phyloP scores from a whole-genome alignment of 2,113 vertebrate species.

The Muscicapa adusta region DNA sequence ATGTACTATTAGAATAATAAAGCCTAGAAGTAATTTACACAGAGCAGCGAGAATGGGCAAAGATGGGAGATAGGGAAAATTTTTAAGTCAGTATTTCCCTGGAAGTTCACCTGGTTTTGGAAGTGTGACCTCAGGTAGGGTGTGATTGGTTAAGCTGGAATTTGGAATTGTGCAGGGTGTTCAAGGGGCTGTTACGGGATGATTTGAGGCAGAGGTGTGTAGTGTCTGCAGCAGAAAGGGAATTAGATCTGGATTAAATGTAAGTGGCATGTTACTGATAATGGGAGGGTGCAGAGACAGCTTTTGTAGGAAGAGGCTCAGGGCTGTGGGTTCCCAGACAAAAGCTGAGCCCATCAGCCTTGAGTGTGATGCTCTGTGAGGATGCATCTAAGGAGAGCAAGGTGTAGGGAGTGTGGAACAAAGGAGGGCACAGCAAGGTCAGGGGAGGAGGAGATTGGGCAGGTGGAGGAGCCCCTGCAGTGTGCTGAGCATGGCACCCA shows the following conservation, averaged over 20 bases:
- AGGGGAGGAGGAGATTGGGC: neutral
- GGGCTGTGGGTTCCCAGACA: neutral
- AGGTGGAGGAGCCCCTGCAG: neutral
- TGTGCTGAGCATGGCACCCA: no score
- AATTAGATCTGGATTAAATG: neutral
- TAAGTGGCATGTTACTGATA: neutral
- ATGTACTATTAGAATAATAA: neutral
- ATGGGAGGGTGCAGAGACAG: neutral
- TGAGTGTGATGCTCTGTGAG: neutral
- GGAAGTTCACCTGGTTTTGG: neutral
- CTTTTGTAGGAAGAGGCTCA: fast-evolving
- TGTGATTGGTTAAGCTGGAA: neutral
- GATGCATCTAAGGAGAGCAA: neutral
- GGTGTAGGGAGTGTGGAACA: neutral
- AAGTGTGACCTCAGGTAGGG: neutral
- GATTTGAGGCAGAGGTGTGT: neutral
- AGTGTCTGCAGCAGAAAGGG: neutral
- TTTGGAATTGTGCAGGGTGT: neutral
- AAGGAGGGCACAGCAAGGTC: neutral
- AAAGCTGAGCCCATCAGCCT: neutral
- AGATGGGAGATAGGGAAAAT: neutral
- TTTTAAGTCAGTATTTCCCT: neutral
- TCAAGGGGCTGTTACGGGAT: fast-evolving
- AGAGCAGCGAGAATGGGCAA: neutral
- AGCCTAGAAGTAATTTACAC: neutral